Evolutionary conservation across 1,140 invertebrate genomes (phyloP).

Genomic region (Heterodera carotae): DNA sequence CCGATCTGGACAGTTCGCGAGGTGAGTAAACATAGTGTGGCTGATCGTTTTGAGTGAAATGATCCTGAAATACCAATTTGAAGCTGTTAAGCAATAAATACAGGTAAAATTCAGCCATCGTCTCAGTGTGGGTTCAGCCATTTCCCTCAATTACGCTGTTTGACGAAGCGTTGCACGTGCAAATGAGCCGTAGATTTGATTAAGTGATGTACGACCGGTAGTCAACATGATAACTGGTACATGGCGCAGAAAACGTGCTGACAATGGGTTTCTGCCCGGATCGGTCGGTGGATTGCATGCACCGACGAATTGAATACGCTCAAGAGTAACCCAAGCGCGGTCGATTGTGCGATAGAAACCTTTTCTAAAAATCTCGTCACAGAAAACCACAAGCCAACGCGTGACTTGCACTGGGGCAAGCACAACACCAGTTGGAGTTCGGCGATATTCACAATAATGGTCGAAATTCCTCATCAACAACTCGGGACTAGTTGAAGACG

Average conservation of each 20-base stretch:
- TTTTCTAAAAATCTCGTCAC: slow-evolving; percentile 80
- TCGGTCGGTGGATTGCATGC: slow-evolving; percentile 99
- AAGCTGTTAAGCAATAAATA: slow-evolving; percentile 49
- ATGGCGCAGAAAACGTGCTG: slow-evolving; percentile 84
- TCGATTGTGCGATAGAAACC: slow-evolving; percentile 84
- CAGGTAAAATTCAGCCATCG: slow-evolving; percentile 98
- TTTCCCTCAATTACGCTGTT: slow-evolving; percentile 83
- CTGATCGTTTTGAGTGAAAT: slow-evolving; percentile 99
- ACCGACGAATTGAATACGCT: slow-evolving; percentile 98
- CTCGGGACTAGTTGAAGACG: slow-evolving; percentile 96
- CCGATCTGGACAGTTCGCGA: slow-evolving; percentile 99
- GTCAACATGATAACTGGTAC: slow-evolving; percentile 99
- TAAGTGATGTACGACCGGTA: slow-evolving; percentile 90
- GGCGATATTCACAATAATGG: slow-evolving; percentile 96
- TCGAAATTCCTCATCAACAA: slow-evolving; percentile 96
- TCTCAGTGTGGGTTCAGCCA: slow-evolving; percentile 94
- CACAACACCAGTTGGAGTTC: slow-evolving; percentile 92
- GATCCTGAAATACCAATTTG: slow-evolving; percentile 73
- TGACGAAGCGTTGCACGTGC: slow-evolving; percentile 92
- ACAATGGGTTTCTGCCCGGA: slow-evolving; percentile 94
- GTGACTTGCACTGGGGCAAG: slow-evolving; percentile 89
- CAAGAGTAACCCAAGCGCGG: slow-evolving; percentile 92
- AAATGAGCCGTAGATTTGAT: slow-evolving; percentile 95
- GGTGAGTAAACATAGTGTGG: slow-evolving; percentile 90
- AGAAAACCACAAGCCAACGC: slow-evolving; percentile 99